These are phyloP conservation scores for Cyprinus carpio DNA, from an alignment of 2,113 vertebrate species.

Conservation along the genomic window DNA sequence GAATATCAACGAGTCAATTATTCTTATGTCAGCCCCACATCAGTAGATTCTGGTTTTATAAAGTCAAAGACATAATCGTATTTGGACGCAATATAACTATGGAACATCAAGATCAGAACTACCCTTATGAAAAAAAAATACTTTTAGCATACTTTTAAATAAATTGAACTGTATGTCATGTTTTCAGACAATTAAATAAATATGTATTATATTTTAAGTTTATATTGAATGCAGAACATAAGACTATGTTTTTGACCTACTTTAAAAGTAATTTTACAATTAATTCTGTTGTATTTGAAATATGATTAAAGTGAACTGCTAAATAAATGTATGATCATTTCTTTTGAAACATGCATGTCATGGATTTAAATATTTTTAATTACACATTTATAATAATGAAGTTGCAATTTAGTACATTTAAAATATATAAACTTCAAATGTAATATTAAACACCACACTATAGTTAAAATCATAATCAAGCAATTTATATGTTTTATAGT, in stretches of 20 bases:
- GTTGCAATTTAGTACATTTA: neutral
- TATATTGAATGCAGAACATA: neutral
- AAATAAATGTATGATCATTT: neutral
- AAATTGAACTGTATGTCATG: neutral
- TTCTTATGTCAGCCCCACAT: neutral
- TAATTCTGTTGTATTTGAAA: neutral
- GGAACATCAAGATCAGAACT: neutral
- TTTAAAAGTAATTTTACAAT: neutral
- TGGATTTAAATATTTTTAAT: neutral
- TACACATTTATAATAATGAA: neutral
- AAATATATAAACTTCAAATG: neutral
- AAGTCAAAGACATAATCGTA: neutral
- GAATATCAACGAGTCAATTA: neutral
- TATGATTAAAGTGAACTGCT: neutral
- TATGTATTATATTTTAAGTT: neutral
- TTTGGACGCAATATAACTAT: neutral
- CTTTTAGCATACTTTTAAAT: no score
- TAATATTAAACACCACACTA: neutral
- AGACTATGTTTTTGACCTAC: neutral
- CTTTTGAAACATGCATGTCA: neutral
- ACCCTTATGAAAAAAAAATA: neutral
- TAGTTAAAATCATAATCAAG: neutral
- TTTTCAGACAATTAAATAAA: neutral
- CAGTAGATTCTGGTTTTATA: neutral
- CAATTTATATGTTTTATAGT: neutral